Evolutionary conservation across 2,113 vertebrate genomes (phyloP).

Genomic region (Elanoides forficatus): DNA sequence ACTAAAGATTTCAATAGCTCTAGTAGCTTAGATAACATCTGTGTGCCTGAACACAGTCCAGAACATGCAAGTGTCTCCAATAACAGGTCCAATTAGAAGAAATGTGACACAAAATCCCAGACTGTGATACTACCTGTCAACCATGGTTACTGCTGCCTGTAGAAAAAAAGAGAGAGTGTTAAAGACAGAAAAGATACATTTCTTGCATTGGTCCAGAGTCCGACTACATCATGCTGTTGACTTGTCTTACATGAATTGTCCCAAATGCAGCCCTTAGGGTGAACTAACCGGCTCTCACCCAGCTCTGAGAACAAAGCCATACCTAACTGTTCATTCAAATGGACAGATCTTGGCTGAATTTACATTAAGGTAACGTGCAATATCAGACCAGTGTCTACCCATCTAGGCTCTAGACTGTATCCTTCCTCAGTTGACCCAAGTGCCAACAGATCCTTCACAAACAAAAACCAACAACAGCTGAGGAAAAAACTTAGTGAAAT

Average conservation of each 20-base stretch:
- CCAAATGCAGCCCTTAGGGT: not conserved
- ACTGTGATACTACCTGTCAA: slow-evolving; percentile 82
- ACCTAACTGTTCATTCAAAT: not conserved
- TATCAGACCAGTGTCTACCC: not conserved
- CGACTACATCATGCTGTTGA: not conserved
- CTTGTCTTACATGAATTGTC: not conserved
- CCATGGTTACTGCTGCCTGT: slow-evolving; percentile 82
- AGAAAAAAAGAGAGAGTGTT: slow-evolving; percentile 2
- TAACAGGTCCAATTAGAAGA: not conserved
- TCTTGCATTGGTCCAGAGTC: not conserved
- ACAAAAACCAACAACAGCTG: not conserved
- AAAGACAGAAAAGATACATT: not conserved
- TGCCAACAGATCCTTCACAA: not conserved
- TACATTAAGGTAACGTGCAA: not conserved
- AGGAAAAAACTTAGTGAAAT: not conserved
- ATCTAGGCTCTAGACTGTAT: not conserved
- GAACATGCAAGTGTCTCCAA: not conserved
- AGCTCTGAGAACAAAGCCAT: not conserved
- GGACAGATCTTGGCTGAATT: not conserved
- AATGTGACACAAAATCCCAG: not conserved
- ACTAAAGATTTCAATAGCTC: not conserved
- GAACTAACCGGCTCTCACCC: not conserved
- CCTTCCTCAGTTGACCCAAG: not conserved
- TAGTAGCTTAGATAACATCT: not conserved
- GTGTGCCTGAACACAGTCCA: not conserved